Evolutionary conservation across 2,113 vertebrate species (phyloP), one percentile per base, ranked within the genome.

Genomic region (Dicrurus megarhynchus): DNA sequence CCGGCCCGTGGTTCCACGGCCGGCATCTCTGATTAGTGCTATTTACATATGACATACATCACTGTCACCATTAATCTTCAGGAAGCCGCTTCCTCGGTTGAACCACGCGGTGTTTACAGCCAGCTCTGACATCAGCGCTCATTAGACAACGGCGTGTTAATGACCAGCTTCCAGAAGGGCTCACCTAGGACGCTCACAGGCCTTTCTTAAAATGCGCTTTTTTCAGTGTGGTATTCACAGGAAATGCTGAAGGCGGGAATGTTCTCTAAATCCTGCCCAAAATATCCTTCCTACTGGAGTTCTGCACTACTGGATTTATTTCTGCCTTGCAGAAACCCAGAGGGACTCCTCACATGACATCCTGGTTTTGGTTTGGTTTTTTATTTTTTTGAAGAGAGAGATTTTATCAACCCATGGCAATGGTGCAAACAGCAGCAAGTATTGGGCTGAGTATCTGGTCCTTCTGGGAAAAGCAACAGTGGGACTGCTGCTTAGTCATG

Each of bases 51-150:
- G 71, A 11, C 86, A 78, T 61, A 14, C 86, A 77, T 86, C 90
- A 81, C 75, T 80, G 90, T 50, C 85, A 90, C 52, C 81, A 46
- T 42, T 89, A 83, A 86, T 97, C 92, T 94, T 16, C 88, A 80
- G 96, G 92, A 95, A 88, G 94, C 67, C 23, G 52, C 37, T 85
- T 93, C 74, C 92, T 79, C 35, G 46, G 84, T 18, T 13, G 74
- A 85, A 18, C 70, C 49, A 28, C 78, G 26, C 27, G 0, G 19
- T 75, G 81, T 84, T 94, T 60, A 89, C 90, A 84, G 30, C n/a
- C 14, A 27, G 63, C 63, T 61, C 64, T 57, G 90, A 89, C 96
- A 93, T 65, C 90, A 83, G 59, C 1, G 53, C 42, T 92, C 50
- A 26, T 87, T 35, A 85, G 46, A 33, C 41, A 46, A 6, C 9